Evolutionary conservation across 2,797 vertebrate genomes (phyloP).

Genomic region (Australoheros facetus): DNA sequence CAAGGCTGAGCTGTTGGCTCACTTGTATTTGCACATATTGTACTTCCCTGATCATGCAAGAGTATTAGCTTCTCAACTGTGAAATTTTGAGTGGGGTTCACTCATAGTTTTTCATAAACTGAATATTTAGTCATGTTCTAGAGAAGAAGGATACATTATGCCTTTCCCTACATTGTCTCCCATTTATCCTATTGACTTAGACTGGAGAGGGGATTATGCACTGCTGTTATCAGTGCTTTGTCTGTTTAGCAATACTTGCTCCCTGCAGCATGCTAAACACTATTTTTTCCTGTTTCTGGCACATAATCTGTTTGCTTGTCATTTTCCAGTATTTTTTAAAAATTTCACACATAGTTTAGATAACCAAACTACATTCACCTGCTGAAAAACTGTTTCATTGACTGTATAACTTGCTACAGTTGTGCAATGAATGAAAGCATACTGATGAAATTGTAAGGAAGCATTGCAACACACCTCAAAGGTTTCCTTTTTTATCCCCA

Average conservation of each 20-base stretch:
- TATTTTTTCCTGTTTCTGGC: neutral
- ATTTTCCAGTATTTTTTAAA: neutral
- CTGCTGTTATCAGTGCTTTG: slow-evolving; percentile 39
- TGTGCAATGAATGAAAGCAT: neutral
- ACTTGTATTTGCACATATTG: neutral
- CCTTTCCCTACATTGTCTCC: slow-evolving; percentile 20
- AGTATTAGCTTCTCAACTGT: neutral
- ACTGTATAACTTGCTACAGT: neutral
- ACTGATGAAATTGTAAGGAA: neutral
- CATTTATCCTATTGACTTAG: slow-evolving; percentile 48
- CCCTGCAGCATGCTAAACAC: neutral
- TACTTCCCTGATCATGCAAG: neutral
- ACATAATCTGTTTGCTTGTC: neutral
- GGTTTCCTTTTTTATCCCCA: neutral
- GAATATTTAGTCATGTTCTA: neutral
- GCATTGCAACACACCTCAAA: neutral
- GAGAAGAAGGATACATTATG: neutral
- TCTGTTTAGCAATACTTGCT: slow-evolving; percentile 61
- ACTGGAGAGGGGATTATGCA: slow-evolving; percentile 60
- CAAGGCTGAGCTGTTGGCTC: neutral
- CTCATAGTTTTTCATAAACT: neutral
- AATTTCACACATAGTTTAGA: neutral
- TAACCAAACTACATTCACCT: neutral
- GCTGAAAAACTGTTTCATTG: neutral
- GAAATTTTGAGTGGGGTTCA: neutral